Base-by-base conservation (phyloP, 2,797 vertebrate genomes). In the Schizopygopsis pylzovi region DNA sequence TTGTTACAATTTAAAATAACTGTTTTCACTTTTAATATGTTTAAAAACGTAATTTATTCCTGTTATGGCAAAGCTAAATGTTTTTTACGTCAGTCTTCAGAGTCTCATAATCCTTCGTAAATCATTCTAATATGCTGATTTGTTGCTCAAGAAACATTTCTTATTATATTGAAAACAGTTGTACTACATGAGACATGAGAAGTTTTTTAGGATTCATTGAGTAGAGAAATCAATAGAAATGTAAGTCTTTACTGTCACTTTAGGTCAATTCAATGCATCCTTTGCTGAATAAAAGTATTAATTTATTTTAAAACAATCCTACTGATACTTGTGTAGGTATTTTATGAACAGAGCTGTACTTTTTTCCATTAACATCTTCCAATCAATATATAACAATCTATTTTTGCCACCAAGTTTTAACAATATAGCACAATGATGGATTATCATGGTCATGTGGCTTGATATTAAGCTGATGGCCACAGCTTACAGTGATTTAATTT, bases 401-500 rank as follows among this genome's bases (percentile, higher is more conserved):
- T 43, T 22, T 41, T 10, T 54, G 5, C 47, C 11, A 63, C 16
- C 16, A 39, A 37, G 20, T 70, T 68, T 65, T 54, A 70, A 33
- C 45, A n/a, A 25, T 65, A 18, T 70, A 81, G 22, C 78, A 76
- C 56, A 81, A 6, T 65, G 22, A 73, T 75, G 78, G 78, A 80
- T 85, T 54, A 81, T 43, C 63, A n/a, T 6, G 6, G n/a, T 63
- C 54, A 75, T 52, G 78, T 72, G 54, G 43, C 8, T 76, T 81
- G 41, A 72, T 75, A 65, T 85, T 75, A 81, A 85, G 11, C 22
- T 54, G 59, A 85, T 65, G 28, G 43, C 37, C 41, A 78, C 18
- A 80, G 84, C n/a, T 81, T 73, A 81, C 43, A 73, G 77, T 81
- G 59, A 81, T 81, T 75, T 63, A 39, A 63, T 75, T 85, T 4